A percentile compares a stretch with the other conserved stretches of the same genome.
These are phyloP conservation scores for Actinernus sp. DNA, from an alignment of 92 coral and sea anemone species.

Conservation along the genomic window DNA sequence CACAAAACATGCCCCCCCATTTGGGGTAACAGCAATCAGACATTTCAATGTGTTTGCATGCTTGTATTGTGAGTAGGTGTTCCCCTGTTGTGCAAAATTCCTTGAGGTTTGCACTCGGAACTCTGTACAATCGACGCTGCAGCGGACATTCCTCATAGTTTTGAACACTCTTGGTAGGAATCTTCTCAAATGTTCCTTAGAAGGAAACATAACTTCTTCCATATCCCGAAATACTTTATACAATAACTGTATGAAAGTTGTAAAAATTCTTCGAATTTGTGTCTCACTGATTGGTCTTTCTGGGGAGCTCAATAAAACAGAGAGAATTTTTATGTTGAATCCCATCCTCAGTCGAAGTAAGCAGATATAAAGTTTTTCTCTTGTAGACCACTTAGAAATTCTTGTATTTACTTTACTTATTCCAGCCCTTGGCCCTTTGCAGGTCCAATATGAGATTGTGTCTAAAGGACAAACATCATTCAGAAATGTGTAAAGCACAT, in stretches of 20 bases:
- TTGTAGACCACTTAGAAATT: slow-evolving; percentile 24
- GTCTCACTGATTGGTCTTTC: slow-evolving; percentile 37
- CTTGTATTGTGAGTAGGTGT: slow-evolving; percentile 55
- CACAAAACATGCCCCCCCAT: slow-evolving; percentile 39
- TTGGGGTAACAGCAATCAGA: slow-evolving; percentile 58
- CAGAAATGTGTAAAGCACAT: slow-evolving; percentile 46
- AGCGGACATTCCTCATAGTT: slow-evolving; percentile 62
- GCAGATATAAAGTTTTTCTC: slow-evolving; percentile 45
- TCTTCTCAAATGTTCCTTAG: slow-evolving; percentile 20
- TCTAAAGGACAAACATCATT: slow-evolving; percentile 50
- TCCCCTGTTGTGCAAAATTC: slow-evolving; percentile 64
- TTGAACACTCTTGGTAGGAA: slow-evolving; percentile 71
- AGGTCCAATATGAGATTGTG: slow-evolving; percentile 28
- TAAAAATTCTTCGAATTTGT: slow-evolving; percentile 51
- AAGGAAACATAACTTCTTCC: slow-evolving; percentile 52
- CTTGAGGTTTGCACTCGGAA: slow-evolving; percentile 56
- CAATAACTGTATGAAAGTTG: slow-evolving; percentile 69
- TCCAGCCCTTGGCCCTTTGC: slow-evolving; percentile 10
- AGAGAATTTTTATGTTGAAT: slow-evolving; percentile 40
- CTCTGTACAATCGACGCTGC: slow-evolving; percentile 74
- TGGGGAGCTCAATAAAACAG: slow-evolving; percentile 41
- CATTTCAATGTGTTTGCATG: slow-evolving; percentile 67
- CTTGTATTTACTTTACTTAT: neutral
- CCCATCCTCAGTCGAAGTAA: slow-evolving; percentile 53
- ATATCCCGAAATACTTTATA: slow-evolving; percentile 51